These are phyloP conservation scores for Heterochromis multidens DNA, from an alignment of 2,113 vertebrate species.

Conservation along the genomic window DNA sequence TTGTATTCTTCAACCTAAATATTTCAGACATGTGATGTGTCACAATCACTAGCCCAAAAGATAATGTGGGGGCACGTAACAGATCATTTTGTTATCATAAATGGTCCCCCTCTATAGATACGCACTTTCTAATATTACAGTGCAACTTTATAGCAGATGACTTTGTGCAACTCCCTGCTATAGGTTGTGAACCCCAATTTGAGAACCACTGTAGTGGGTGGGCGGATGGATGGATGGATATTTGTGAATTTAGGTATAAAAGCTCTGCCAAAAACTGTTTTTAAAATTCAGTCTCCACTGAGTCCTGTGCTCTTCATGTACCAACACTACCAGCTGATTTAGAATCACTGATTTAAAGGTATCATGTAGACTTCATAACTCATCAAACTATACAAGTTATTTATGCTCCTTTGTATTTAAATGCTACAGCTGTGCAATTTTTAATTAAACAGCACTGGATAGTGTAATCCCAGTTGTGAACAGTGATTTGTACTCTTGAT, in stretches of 20 bases:
- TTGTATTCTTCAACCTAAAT: accelerated
- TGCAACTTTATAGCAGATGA: not conserved
- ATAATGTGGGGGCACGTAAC: too few species aligned
- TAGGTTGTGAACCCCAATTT: accelerated
- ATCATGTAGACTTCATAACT: not conserved
- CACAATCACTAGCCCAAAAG: not conserved
- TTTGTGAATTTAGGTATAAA: not conserved
- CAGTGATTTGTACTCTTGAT: not conserved
- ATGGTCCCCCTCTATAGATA: accelerated
- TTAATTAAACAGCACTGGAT: not conserved
- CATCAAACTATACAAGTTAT: not conserved
- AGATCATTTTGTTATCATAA: not conserved
- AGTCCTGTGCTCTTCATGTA: not conserved
- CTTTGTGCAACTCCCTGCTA: not conserved
- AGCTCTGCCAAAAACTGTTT: not conserved
- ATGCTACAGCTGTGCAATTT: not conserved
- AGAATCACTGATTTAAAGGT: not conserved
- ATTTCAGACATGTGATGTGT: not conserved
- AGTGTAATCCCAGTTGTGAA: not conserved
- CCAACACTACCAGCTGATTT: not conserved
- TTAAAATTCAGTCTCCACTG: not conserved
- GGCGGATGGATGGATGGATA: too few species aligned
- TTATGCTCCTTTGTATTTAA: not conserved
- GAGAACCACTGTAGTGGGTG: too few species aligned
- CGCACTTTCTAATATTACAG: not conserved